These are phyloP conservation scores for Bemisia tabaci DNA, from an alignment of 1,140 invertebrate genomes.

Conservation along the genomic window DNA sequence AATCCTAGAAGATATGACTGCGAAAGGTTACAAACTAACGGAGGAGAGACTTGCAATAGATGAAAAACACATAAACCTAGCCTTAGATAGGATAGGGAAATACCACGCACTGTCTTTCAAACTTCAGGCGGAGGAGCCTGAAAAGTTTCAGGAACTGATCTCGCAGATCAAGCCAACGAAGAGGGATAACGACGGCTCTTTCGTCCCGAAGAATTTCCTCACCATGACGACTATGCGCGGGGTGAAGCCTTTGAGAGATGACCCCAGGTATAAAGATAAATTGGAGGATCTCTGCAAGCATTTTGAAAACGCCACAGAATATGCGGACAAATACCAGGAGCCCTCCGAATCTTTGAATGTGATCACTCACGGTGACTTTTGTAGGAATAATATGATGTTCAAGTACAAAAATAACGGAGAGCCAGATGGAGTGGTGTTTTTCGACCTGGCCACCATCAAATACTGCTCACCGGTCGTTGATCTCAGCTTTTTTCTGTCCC, in stretches of 20 bases:
- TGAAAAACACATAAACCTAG: conserved; percentile 4
- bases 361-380: conserved; percentile 33
- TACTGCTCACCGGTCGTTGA: conserved; percentile 31
- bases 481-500: conserved; percentile 30
- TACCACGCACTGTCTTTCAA: conserved; percentile 11
- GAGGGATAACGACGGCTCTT: not conserved
- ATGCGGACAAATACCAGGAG: not conserved
- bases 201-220: not conserved
- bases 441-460: conserved; percentile 30
- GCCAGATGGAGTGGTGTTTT: conserved; percentile 25
- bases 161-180: not conserved
- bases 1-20: conserved; percentile 2
- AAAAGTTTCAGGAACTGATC: not conserved
- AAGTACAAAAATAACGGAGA: conserved; percentile 12
- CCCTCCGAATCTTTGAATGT: conserved; percentile 26
- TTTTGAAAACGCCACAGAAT: not conserved
- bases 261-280: not conserved
- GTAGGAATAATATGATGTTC: conserved; percentile 29
- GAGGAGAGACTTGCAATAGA: conserved; percentile 1
- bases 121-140: not conserved
- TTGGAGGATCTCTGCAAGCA: not conserved
- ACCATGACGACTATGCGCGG: not conserved
- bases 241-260: not conserved
- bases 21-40: not conserved
- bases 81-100: conserved; percentile 8